Evolutionary conservation across 2,888 invertebrate genomes (phyloP), one percentile per base, ranked within the genome.

Genomic region (Eudiplozoon nipponicum): DNA sequence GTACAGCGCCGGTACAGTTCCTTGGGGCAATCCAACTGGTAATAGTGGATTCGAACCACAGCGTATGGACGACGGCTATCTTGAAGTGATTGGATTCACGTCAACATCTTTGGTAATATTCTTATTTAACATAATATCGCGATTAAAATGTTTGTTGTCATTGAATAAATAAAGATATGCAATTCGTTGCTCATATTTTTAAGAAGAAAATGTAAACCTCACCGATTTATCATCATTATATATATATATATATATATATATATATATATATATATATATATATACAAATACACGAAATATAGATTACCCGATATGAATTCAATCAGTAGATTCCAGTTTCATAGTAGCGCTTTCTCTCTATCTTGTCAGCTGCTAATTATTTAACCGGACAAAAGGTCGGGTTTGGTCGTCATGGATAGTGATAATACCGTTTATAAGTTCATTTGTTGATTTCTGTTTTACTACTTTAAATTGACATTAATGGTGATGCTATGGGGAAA

Each of bases 1-100:
- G 36, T 43, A 43, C 28, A 43, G 43, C 20, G 43, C 43, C 5
- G 43, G 43, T 15, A 43, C 43, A 5, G 36, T 36, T 59, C 80
- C 80, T 13, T 80, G 80, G 80, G 73, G 73, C 56, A 70, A 72
- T 45, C 44, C 44, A 20, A 45, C 43, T 13, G 33, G 28, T 36
- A 44, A 29, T 45, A 38, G 28, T 36, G 43, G 44, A 15, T 49
- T 59, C 49, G 51, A 74, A 49, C 40, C 46, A 18, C 75, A 76
- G 31, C 67, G 71, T 18, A 77, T 76, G 22, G 76, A 78, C 54
- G 84, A 84, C 58, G 80, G 80, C 31, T 65, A 77, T 45, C 74
- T 84, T 52, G 84, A 84, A 68, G 80, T 84, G 44, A 74, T 84
- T 43, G 84, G 84, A 39, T 66, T 84, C 50, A 44, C 43, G n/a